A percentile compares a stretch with the other conserved stretches of the same genome.
Evolutionary conservation across 64 coral and sea anemone species (phyloP).

Genomic region (Hydrozoanthus tunicans): DNA sequence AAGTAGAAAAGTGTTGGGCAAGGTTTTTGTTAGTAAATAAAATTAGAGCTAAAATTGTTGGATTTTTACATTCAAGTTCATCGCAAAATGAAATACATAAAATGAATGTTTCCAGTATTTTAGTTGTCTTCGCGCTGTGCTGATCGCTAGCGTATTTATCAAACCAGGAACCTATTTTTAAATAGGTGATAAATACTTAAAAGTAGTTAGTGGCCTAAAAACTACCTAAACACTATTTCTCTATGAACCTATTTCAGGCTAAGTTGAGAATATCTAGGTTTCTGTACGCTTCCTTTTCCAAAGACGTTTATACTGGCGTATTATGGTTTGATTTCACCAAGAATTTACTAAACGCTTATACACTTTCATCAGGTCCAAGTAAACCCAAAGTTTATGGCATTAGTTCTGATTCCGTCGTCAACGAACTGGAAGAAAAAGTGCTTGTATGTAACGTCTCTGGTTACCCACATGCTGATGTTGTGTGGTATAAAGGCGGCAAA

Average conservation of each 20-base stretch:
- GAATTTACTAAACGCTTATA: not conserved
- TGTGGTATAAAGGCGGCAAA: slow-evolving; percentile 17
- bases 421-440: not conserved
- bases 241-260: not conserved
- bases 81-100: no score
- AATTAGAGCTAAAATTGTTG: no score
- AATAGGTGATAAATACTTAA: no score
- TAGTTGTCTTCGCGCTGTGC: no score
- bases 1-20: no score
- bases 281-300: not conserved
- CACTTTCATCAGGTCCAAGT: not conserved
- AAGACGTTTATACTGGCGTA: not conserved
- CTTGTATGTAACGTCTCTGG: slow-evolving; percentile 12
- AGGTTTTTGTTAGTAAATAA: no score
- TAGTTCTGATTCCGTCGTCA: not conserved
- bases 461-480: slow-evolving; percentile 22
- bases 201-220: no score
- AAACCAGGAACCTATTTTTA: no score
- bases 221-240: not conserved
- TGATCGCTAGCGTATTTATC: no score
- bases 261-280: not conserved
- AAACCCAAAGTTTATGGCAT: slow-evolving; percentile 23
- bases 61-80: no score
- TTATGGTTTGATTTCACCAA: not conserved
- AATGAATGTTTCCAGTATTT: no score